A percentile compares a stretch with the other conserved stretches of the same genome.
phyloP scores from a whole-genome alignment of 2,113 vertebrate species.

The Hirundichthys speculiger region DNA sequence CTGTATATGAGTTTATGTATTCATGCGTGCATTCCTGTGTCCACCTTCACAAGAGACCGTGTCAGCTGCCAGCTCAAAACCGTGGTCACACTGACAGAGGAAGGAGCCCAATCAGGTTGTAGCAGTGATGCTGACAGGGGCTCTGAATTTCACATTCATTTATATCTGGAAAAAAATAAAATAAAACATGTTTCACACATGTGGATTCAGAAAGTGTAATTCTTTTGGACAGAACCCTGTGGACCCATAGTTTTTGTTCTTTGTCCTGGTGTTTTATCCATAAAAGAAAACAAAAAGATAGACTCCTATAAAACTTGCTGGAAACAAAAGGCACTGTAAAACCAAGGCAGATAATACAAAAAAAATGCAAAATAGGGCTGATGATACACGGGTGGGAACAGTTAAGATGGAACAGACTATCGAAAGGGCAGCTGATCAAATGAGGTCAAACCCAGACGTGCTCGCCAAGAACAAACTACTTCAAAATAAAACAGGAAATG shows the following conservation, averaged over 20 bases:
- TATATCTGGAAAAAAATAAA: constrained; percentile 84
- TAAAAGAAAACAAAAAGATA: too few species aligned
- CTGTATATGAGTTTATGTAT: neutral
- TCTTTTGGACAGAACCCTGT: neutral
- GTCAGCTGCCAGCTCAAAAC: constrained; percentile 90
- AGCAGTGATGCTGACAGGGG: constrained; percentile 93
- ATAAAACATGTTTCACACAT: constrained; percentile 27
- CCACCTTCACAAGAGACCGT: constrained; percentile 92
- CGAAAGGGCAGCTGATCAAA: too few species aligned
- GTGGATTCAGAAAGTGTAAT: neutral
- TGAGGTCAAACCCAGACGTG: too few species aligned
- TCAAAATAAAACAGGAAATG: too few species aligned
- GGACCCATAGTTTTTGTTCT: neutral
- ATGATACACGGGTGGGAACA: too few species aligned
- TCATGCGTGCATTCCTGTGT: neutral
- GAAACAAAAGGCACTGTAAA: too few species aligned
- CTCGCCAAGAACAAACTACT: too few species aligned
- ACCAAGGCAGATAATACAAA: too few species aligned
- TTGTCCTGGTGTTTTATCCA: neutral
- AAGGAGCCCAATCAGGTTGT: constrained; percentile 93
- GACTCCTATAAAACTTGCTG: too few species aligned
- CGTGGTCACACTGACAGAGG: constrained; percentile 93
- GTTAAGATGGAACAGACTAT: too few species aligned
- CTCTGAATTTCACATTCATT: constrained; percentile 91
- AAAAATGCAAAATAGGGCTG: too few species aligned